Base-by-base conservation (phyloP, 2,888 invertebrate genomes). In the Pyrrhosoma nymphula region DNA sequence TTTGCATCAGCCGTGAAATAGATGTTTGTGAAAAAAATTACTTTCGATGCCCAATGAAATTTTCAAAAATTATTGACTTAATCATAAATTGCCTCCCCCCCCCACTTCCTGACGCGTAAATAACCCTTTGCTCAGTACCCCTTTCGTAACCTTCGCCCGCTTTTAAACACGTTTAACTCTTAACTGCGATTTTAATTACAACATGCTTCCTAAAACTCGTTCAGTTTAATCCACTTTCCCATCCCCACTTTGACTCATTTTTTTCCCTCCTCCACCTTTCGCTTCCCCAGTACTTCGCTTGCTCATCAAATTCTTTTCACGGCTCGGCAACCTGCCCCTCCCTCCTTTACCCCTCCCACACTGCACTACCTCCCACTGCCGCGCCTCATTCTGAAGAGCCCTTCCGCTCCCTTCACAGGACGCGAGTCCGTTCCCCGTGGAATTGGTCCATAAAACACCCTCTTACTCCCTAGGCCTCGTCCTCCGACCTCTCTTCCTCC, bases 241-340 rank as follows among this genome's bases (percentile, higher is more conserved):
- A 14, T n/a, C 26, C 18, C 89, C n/a, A 26, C 47, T 47, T 4
- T 47, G 2, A 47, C 47, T 47, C 8, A 2, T 47, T 47, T 47
- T 47, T 47, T 47, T 8, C 47, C 26, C 56, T 26, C 89, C 8
- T 6, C 26, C 89, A 56, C 26, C 56, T n/a, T 89, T 0, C 56
- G 26, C 55, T 8, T 47, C 47, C 89, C 14, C 14, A 16, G 16
- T 82, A 82, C 82, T 82, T 35, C n/a, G 82, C 82, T 82, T 82
- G 82, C 82, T 82, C 82, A 82, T 82, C 82, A 82, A 82, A 82
- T 82, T 26, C 82, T 82, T 82, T 82, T 82, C 82, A 82, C 82
- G 14, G 35, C 30, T 18, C 82, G 82, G 14, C 82, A 35, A 14
- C 35, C 47, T n/a, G n/a, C 20, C 35, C 14, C 82, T 0, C 14